Evolutionary conservation across 2,888 invertebrate genomes (phyloP).

Genomic region (Zaprionus bogoriensis): DNA sequence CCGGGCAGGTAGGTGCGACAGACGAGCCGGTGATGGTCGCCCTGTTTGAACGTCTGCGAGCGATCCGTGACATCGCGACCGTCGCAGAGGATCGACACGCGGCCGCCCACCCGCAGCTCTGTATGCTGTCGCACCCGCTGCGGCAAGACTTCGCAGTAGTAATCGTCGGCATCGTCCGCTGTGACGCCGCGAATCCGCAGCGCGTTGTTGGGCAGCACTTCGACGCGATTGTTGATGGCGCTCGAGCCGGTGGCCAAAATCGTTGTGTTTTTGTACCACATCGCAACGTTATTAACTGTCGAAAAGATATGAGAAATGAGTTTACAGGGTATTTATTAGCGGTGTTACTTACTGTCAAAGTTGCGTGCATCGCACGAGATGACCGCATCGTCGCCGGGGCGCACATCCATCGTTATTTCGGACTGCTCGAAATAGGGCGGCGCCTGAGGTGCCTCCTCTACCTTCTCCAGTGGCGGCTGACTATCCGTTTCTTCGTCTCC

Average conservation of each 20-base stretch:
- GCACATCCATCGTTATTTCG: conserved; percentile 58
- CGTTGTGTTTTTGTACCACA: conserved; percentile 76
- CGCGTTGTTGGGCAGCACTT: conserved; percentile 74
- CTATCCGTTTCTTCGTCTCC: conserved; percentile 37
- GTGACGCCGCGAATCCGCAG: conserved; percentile 63
- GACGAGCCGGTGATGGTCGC: conserved; percentile 77
- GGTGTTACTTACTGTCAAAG: conserved; percentile 65
- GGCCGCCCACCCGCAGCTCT: conserved; percentile 63
- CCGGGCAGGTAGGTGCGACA: conserved; percentile 69
- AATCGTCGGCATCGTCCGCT: conserved; percentile 72
- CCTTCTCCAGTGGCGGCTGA: neutral
- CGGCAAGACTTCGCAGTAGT: conserved; percentile 77
- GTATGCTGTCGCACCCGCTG: conserved; percentile 67
- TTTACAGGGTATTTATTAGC: neutral
- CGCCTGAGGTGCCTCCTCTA: neutral
- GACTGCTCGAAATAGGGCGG: conserved; percentile 73
- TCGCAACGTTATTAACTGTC: conserved; percentile 71
- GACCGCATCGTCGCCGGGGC: conserved; percentile 68
- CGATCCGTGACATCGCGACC: conserved; percentile 79
- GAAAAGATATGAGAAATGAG: neutral
- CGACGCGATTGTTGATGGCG: conserved; percentile 58
- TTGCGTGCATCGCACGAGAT: conserved; percentile 79
- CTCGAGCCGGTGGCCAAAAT: conserved; percentile 68
- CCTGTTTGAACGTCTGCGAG: conserved; percentile 79
- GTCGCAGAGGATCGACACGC: conserved; percentile 75